Evolutionary conservation across 2,888 invertebrate genomes (phyloP), one percentile per base, ranked within the genome.

Genomic region (Meiosimyza platycephala): DNA sequence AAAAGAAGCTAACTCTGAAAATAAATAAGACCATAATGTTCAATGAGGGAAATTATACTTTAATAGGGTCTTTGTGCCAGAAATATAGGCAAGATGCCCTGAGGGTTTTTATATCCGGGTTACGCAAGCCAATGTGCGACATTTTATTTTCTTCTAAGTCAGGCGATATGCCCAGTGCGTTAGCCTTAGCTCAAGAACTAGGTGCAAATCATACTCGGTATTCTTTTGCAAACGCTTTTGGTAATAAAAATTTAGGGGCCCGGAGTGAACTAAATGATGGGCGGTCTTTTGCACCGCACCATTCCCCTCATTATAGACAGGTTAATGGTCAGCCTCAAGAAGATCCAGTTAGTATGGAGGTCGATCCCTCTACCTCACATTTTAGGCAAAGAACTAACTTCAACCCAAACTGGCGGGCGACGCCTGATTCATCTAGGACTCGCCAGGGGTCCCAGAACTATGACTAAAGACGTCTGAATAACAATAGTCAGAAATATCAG

Each of bases 11-110:
- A 16, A 75, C 78, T 0, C 40, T 77, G 1, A 60, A 79, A 18
- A 70, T 73, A 6, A 78, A 78, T 50, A 80, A 78, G 50, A 77
- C 66, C 0, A 72, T 76, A 15, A 78, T 78, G 78, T 60, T 72
- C 1, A 66, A 78, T 40, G 74, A 78, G 9, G 62, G 72, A 1
- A 71, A 62, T 15, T 64, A 60, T 15, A 63, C 12, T 15, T 28
- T 77, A n/a, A 72, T 71, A 15, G 71, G 75, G 16, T 67, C 73
- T 0, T 68, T 77, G n/a, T 76, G 73, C 51, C 68, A 77, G 52
- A 79, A 75, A 71, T n/a, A n/a, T n/a, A n/a, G n/a, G n/a, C n/a
- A n/a, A n/a, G n/a, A n/a, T n/a, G n/a, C n/a, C n/a, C n/a, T 64
- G 11, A 70, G 74, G 6, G 67, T 68, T 5, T 76, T 74, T 62